phyloP scores from a whole-genome alignment of 2,113 vertebrate species.

The Indri indri region DNA sequence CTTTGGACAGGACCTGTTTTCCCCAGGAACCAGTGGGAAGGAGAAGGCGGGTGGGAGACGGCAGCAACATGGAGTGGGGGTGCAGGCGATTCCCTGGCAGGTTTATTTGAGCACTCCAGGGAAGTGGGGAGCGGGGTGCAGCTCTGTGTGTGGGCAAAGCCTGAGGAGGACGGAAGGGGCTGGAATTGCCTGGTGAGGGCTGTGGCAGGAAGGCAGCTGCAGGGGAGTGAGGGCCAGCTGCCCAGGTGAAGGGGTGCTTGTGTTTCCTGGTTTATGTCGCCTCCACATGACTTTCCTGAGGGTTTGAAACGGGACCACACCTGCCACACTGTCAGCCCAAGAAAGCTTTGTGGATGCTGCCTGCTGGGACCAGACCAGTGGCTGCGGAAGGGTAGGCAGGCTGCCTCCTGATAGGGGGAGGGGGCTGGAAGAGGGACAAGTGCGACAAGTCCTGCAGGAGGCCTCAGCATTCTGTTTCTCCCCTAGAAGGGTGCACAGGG shows the following conservation, averaged over 20 bases:
- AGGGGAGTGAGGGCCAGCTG: fast-evolving
- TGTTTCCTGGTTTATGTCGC: neutral
- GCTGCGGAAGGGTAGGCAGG: neutral
- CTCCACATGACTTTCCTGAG: no score
- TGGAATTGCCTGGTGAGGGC: neutral
- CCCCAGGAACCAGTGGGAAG: neutral
- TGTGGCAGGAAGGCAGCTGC: no score
- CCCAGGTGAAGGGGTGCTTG: neutral
- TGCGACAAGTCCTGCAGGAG: neutral
- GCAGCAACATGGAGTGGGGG: neutral
- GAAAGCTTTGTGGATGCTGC: neutral
- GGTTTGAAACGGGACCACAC: neutral
- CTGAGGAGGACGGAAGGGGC: neutral
- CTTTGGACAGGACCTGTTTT: neutral
- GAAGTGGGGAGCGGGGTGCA: neutral
- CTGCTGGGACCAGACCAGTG: neutral
- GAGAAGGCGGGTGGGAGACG: neutral
- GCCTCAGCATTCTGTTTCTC: neutral
- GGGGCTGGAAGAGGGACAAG: neutral
- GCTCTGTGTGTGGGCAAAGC: neutral
- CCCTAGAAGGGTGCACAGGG: neutral
- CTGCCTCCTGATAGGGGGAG: neutral
- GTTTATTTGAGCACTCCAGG: neutral
- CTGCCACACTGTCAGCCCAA: neutral
- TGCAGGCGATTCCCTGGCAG: neutral